Base-by-base conservation (phyloP, 2,888 invertebrate species). In the Caradrina clavipalpis region DNA sequence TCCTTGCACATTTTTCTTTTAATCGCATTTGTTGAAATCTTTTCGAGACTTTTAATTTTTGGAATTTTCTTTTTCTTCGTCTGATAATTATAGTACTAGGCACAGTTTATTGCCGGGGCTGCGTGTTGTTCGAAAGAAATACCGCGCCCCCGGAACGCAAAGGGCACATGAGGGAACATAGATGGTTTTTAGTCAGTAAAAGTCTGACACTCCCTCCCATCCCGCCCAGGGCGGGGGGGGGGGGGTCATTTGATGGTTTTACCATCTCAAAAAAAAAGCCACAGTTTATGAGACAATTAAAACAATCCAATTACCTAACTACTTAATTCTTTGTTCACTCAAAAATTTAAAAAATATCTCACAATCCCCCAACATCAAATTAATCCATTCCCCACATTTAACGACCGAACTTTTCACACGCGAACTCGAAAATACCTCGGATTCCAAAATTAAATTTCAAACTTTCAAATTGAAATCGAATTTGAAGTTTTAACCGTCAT, bases 401-500 rank as follows among this genome's bases (percentile, higher is more conserved):
- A 81, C 69, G 62, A 59, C 26, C 65, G 10, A 78, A 79, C 75
- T 79, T 79, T 82, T 60, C 82, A 79, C 80, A 80, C 60, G 59
- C 68, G 35, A 71, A 71, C 56, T 60, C 61, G 54, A 71, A 75
- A 71, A 66, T 78, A 63, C 57, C 55, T 22, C 53, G 60, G 56
- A 79, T 82, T 79, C 66, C 56, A 73, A 79, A 82, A 73, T 78
- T 74, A 71, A 73, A 85, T 80, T 73, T 76, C 68, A 72, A 80
- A 74, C 78, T 81, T 63, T 63, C 67, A 82, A 79, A 82, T 79
- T 73, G 75, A 78, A 80, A 81, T 78, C 76, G 82, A 82, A 81
- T 83, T 82, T 76, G 76, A 83, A 81, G 80, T 84, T 82, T 75
- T 73, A 85, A 81, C 85, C 76, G 80, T 79, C 81, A 78, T 87